Percentiles rank a stretch among this genome's conserved stretches.
These are phyloP conservation scores for Jordanella pulchra DNA, from an alignment of 2,797 vertebrate species.

Conservation along the genomic window DNA sequence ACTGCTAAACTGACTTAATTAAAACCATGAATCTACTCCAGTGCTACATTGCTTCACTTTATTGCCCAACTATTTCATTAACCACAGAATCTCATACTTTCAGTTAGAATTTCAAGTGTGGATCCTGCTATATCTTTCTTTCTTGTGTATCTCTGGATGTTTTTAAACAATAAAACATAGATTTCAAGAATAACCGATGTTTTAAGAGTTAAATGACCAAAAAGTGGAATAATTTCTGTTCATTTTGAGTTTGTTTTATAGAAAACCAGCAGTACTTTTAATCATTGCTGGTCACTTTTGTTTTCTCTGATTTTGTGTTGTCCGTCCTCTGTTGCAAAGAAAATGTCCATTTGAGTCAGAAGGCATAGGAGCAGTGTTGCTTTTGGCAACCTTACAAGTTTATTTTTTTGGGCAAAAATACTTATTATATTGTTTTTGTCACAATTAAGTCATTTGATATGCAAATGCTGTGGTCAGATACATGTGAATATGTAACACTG, in stretches of 20 bases:
- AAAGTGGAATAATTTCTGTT: background rate
- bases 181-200: too few relatives aligned
- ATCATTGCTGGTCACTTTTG: background rate
- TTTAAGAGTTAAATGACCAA: background rate
- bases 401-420: too few relatives aligned
- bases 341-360: background rate
- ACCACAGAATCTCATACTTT: background rate
- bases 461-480: too few relatives aligned
- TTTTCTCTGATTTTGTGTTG: constrained; percentile 6
- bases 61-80: background rate
- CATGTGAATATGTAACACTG: too few relatives aligned
- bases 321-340: background rate
- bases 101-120: background rate
- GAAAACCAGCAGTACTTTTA: background rate
- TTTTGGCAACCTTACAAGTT: too few relatives aligned
- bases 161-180: background rate
- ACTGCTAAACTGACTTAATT: background rate
- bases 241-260: background rate
- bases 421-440: too few relatives aligned
- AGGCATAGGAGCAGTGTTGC: constrained; percentile 3
- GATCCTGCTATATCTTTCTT: background rate
- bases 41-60: background rate
- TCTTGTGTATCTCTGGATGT: background rate
- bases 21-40: background rate
- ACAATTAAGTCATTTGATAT: too few relatives aligned